These are phyloP conservation scores for Micromys minutus DNA, from an alignment of 2,113 vertebrate species.

Conservation along the genomic window DNA sequence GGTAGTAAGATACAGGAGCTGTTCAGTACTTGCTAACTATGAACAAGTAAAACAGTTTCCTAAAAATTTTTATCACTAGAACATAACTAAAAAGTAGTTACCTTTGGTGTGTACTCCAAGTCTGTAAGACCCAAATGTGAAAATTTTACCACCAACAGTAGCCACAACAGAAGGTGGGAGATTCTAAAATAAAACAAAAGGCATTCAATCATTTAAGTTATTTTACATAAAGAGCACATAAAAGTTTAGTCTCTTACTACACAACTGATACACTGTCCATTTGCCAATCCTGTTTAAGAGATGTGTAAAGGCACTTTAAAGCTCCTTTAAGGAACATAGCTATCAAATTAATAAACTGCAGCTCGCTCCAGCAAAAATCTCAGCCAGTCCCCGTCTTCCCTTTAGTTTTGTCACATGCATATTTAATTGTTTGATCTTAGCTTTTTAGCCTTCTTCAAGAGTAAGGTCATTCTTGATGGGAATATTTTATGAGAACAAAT, in stretches of 20 bases:
- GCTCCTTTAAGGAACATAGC: not conserved
- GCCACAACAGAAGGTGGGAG: conserved; percentile 90
- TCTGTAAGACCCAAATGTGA: conserved; percentile 97
- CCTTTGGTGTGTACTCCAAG: conserved; percentile 99
- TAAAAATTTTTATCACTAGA: conserved; percentile 44
- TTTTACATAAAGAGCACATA: conserved; percentile 28
- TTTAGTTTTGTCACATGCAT: conserved; percentile 33
- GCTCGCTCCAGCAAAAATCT: not conserved
- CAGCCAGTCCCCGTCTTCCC: not conserved
- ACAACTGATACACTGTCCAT: not conserved
- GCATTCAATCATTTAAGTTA: conserved; percentile 39
- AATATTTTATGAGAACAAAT: conserved; percentile 15
- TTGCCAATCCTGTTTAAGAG: not conserved
- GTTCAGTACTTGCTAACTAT: conserved; percentile 32
- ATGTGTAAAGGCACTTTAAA: conserved; percentile 30
- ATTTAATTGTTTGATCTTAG: conserved; percentile 39
- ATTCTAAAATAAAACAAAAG: conserved; percentile 87
- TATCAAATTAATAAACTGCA: conserved; percentile 30
- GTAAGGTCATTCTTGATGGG: conserved; percentile 35
- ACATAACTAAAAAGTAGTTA: conserved; percentile 77
- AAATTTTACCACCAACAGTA: conserved; percentile 95
- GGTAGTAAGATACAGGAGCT: conserved; percentile 7
- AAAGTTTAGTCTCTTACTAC: not conserved
- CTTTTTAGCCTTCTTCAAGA: conserved; percentile 23
- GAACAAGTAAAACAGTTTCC: conserved; percentile 33